These are phyloP conservation scores for Pangasianodon gigas DNA, from an alignment of 2,113 vertebrate species.

Conservation along the genomic window DNA sequence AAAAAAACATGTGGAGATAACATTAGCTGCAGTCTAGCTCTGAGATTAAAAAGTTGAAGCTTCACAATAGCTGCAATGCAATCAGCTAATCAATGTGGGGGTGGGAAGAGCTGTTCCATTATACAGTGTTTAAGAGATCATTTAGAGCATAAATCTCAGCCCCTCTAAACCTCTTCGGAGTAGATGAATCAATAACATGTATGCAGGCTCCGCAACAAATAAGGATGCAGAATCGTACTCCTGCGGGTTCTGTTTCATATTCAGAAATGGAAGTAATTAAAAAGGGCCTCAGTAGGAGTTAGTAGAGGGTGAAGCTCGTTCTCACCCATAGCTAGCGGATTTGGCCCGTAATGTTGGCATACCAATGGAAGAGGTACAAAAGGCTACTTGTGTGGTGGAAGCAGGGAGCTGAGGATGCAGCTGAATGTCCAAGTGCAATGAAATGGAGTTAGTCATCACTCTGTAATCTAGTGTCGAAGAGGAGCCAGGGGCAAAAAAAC, in stretches of 20 bases:
- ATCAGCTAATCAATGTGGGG: slow-evolving; percentile 65
- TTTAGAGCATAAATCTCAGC: slow-evolving; percentile 63
- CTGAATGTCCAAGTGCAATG: slow-evolving; percentile 58
- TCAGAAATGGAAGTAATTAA: slow-evolving; percentile 31
- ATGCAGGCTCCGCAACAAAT: slow-evolving; percentile 56
- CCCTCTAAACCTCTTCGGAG: slow-evolving; percentile 49
- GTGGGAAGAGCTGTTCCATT: slow-evolving; percentile 62
- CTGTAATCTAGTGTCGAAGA: slow-evolving; percentile 60
- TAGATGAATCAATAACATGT: slow-evolving; percentile 61
- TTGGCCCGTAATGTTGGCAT: slow-evolving; percentile 52
- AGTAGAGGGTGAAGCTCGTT: slow-evolving; percentile 26
- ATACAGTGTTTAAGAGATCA: slow-evolving; percentile 71
- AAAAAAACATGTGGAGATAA: neutral
- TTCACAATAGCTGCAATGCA: slow-evolving; percentile 54
- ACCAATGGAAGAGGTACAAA: slow-evolving; percentile 56
- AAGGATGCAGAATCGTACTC: slow-evolving; percentile 24
- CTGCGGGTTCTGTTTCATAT: slow-evolving; percentile 30
- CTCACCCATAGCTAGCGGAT: slow-evolving; percentile 28
- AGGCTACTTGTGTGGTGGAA: slow-evolving; percentile 48
- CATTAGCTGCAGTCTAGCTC: slow-evolving; percentile 18
- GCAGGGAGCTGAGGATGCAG: slow-evolving; percentile 45
- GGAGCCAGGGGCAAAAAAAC: slow-evolving; percentile 44
- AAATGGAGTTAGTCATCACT: slow-evolving; percentile 57
- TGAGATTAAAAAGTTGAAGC: slow-evolving; percentile 48
- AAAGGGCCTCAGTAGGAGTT: slow-evolving; percentile 3